Percentiles rank a stretch among this genome's conserved stretches.
These are phyloP conservation scores for Amphibalanus amphitrite DNA, from an alignment of 1,140 invertebrate species.

Conservation along the genomic window DNA sequence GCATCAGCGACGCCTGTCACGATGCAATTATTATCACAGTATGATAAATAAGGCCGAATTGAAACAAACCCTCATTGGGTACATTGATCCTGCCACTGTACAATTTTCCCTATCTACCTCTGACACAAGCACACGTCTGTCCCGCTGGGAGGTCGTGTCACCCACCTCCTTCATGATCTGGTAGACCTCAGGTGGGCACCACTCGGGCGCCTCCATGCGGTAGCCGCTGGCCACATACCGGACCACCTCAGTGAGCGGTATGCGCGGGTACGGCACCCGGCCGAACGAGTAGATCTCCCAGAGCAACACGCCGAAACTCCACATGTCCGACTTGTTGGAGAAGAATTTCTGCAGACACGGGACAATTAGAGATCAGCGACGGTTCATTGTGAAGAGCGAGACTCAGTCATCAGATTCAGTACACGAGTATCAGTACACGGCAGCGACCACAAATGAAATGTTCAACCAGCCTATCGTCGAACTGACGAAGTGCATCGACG, in stretches of 20 bases:
- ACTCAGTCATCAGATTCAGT: no score
- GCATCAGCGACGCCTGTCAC: no score
- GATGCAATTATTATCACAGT: neutral
- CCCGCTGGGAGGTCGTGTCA: conserved; percentile 8
- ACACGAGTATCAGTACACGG: no score
- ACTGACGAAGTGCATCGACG: no score
- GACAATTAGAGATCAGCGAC: no score
- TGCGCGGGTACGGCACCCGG: conserved; percentile 95
- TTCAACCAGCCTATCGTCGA: no score
- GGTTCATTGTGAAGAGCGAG: no score
- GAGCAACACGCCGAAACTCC: conserved; percentile 96
- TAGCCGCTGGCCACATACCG: conserved; percentile 97
- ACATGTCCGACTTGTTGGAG: conserved; percentile 99
- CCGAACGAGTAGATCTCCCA: conserved; percentile 99
- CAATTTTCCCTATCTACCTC: no score
- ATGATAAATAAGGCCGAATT: neutral
- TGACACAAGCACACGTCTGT: no score
- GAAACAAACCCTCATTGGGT: neutral
- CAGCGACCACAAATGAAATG: no score
- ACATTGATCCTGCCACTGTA: no score
- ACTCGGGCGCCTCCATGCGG: conserved; percentile 97
- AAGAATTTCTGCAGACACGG: conserved; percentile 52
- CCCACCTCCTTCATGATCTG: conserved; percentile 77
- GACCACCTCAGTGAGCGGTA: conserved; percentile 89
- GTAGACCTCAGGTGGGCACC: conserved; percentile 86